A percentile compares a stretch with the other conserved stretches of the same genome.
These are phyloP conservation scores for Neodon shergylaensis DNA, from an alignment of 2,113 vertebrate species.

Conservation along the genomic window DNA sequence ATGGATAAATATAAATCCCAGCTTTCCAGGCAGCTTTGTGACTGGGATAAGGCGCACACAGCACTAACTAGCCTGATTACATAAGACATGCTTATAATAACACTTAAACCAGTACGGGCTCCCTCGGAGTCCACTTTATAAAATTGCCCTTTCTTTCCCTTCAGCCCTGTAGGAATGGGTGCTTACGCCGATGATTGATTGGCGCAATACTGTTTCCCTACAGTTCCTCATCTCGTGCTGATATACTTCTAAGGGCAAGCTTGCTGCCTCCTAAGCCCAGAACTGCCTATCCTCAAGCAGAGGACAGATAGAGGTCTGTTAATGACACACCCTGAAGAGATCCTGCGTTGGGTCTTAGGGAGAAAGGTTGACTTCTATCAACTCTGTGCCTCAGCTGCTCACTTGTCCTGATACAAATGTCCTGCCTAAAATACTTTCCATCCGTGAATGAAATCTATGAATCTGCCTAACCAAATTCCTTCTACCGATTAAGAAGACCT, in stretches of 20 bases:
- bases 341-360: background rate
- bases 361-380: background rate
- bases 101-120: background rate
- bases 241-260: background rate
- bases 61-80: constrained; percentile 11
- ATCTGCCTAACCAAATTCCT: background rate
- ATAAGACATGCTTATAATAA: constrained; percentile 60
- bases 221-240: background rate
- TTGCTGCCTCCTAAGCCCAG: background rate
- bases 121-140: constrained; percentile 50
- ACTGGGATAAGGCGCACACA: background rate
- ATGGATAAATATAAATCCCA: constrained; percentile 65
- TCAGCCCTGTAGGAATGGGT: background rate
- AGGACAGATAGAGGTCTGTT: background rate
- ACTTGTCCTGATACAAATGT: background rate
- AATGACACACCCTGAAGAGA: background rate
- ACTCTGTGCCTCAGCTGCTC: background rate
- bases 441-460: fast-evolving
- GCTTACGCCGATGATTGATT: background rate
- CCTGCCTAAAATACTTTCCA: background rate
- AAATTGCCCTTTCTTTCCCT: constrained; percentile 46
- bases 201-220: background rate
- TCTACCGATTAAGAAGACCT: background rate
- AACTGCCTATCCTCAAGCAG: background rate
- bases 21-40: constrained; percentile 56